Base-by-base conservation (phyloP, 2,113 vertebrate genomes). In the Microcebus murinus region DNA sequence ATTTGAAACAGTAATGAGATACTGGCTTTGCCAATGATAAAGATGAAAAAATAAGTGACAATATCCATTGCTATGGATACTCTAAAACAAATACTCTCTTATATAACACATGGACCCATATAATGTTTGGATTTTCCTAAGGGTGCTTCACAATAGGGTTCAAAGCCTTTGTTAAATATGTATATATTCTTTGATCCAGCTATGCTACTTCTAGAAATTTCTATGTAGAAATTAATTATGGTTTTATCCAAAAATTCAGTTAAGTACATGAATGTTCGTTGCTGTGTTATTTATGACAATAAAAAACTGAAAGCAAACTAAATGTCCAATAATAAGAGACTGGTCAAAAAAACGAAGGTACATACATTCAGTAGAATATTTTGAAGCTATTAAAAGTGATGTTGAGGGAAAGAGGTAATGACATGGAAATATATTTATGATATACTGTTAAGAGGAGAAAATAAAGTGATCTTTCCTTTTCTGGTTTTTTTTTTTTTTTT, bases 251-350 rank as follows among this genome's bases (percentile, higher is more conserved):
- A 89, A 82, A 57, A 36, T 29, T 65, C 50, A 63, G 42, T 65
- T 87, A 71, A 23, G 34, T 59, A 55, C 3, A 89, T 90, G 67
- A 87, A 90, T 68, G 31, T 74, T 81, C 29, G 79, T 21, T 76
- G 55, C 13, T 82, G 42, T 63, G 17, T 52, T 91, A 1, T 59
- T 36, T 36, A 71, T 15, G 50, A 57, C 20, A 29, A 20, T 52
- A 7, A 79, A 50, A 89, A 95, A 29, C 18, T 50, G 15, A 92
- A 93, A 95, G n/a, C 6, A 92, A 95, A 57, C 48, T 25, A 76
- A 61, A 80, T 57, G 42, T 73, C 27, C 15, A 79, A 17, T 17
- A 70, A 63, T 65, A 61, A 74, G 63, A 71, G 5, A 36, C 6
- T 34, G 8, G 73, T 65, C 68, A 55, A 79, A 50, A 77, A 48